A percentile compares a stretch with the other conserved stretches of the same genome.
Conservation (phyloP, 1,140 invertebrate species). For the Adelges cooleyi region DNA sequence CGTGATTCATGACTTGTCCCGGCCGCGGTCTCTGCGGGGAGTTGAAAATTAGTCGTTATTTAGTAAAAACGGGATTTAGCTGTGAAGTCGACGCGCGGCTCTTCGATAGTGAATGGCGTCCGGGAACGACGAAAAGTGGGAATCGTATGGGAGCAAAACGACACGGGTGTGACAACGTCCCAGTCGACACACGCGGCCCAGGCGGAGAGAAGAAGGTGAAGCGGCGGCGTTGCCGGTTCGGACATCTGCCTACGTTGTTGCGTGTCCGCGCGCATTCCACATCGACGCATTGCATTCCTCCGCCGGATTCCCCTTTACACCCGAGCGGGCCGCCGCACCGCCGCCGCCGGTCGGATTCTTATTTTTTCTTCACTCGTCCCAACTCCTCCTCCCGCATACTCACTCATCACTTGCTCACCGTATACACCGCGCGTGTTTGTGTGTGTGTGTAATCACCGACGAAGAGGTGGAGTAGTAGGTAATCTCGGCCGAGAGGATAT, state of each 20-base stretch:
- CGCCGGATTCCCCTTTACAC: conserved; percentile 20
- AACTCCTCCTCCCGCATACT: background rate
- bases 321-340: background rate
- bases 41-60: too few relatives aligned
- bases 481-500: too few relatives aligned
- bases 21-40: too few relatives aligned
- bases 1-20: too few relatives aligned
- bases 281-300: conserved; percentile 25
- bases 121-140: too few relatives aligned
- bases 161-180: conserved; percentile 19
- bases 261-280: conserved; percentile 23
- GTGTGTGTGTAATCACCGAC: too few relatives aligned
- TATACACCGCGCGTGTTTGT: background rate
- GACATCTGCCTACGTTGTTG: conserved; percentile 20
- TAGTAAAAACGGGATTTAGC: too few relatives aligned
- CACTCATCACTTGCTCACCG: background rate
- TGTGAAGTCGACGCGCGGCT: too few relatives aligned
- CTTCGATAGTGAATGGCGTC: too few relatives aligned
- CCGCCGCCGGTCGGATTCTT: background rate
- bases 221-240: conserved; percentile 26
- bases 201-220: background rate
- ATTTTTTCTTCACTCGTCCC: background rate
- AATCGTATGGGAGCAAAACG: background rate
- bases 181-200: background rate
- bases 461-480: too few relatives aligned